phyloP scores from a whole-genome alignment of 92 coral and sea anemone genomes.

The Bergia puertoricense region DNA sequence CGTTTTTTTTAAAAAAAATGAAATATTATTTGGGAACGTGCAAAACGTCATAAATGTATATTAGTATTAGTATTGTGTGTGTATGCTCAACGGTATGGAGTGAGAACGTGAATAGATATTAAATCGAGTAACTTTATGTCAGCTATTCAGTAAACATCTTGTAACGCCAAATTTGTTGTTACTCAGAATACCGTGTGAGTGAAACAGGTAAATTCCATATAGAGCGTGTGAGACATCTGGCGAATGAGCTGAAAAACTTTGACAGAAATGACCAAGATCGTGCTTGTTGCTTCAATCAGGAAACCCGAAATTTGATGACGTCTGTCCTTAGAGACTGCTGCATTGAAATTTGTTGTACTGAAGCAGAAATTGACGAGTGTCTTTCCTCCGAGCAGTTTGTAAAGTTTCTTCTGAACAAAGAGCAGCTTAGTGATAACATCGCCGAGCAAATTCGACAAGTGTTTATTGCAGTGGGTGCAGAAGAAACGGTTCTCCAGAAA shows the following conservation, averaged over 20 bases:
- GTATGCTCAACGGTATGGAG: no score
- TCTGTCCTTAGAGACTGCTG: not conserved
- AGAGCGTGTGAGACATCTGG: not conserved
- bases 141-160: no score
- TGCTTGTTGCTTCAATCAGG: not conserved
- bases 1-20: no score
- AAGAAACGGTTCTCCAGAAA: not conserved
- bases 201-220: not conserved
- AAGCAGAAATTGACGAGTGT: not conserved
- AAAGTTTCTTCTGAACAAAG: not conserved
- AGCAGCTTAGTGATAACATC: not conserved
- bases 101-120: no score
- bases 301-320: not conserved
- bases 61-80: no score
- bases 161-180: not conserved
- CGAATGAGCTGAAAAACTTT: not conserved
- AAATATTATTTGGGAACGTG: no score
- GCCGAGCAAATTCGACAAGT: not conserved
- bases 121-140: no score
- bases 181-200: not conserved
- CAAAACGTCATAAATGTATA: no score
- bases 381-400: not conserved
- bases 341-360: not conserved
- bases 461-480: not conserved
- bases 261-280: not conserved